Conservation (phyloP, 2,113 vertebrate genomes). For the Tachysurus vachellii region DNA sequence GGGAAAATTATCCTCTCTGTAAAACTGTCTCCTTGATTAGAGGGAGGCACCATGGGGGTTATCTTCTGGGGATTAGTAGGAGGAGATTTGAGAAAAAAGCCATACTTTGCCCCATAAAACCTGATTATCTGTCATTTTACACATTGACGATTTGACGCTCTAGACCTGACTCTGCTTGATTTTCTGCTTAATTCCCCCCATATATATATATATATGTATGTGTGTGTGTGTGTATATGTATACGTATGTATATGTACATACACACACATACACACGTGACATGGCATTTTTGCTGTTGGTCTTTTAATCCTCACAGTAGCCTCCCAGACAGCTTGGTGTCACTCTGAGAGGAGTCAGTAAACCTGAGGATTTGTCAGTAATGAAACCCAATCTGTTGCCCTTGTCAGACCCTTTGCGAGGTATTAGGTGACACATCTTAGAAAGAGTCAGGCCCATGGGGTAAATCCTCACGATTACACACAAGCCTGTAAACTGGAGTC, state of each 20-base stretch:
- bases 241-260: too few species aligned
- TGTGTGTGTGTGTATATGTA: too few species aligned
- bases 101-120: slow-evolving; percentile 50
- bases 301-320: neutral
- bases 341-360: slow-evolving; percentile 15
- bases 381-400: slow-evolving; percentile 25
- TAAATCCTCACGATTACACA: slow-evolving; percentile 63
- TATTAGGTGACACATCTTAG: slow-evolving; percentile 56
- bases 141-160: too few species aligned
- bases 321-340: neutral
- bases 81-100: slow-evolving; percentile 54
- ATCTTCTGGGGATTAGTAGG: slow-evolving; percentile 49
- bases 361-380: neutral
- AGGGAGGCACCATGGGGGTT: slow-evolving; percentile 33
- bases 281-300: neutral
- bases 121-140: slow-evolving; percentile 56
- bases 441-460: slow-evolving; percentile 40
- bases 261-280: too few species aligned
- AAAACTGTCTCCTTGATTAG: slow-evolving; percentile 42
- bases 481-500: slow-evolving; percentile 62
- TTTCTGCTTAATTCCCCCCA: slow-evolving; percentile 37
- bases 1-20: slow-evolving; percentile 10
- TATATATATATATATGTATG: too few species aligned
- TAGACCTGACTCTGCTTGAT: too few species aligned
- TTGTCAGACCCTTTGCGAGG: slow-evolving; percentile 52